These are phyloP conservation scores for Ceratina australensis DNA, from an alignment of 1,140 invertebrate genomes.

Conservation along the genomic window DNA sequence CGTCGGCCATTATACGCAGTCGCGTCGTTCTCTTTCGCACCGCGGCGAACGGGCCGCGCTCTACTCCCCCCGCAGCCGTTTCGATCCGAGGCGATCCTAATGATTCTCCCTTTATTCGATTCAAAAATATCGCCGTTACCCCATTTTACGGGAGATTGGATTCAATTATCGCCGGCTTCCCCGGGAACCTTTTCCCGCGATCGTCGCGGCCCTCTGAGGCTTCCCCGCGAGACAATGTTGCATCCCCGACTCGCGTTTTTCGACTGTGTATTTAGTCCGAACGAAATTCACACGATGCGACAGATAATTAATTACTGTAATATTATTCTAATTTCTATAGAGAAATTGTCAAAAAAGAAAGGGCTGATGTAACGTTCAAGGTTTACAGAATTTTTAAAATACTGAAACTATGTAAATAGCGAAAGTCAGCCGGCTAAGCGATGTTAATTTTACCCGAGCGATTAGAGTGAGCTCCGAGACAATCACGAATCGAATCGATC, in stretches of 20 bases:
- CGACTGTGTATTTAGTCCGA: background rate
- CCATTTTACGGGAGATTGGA: constrained; percentile 66
- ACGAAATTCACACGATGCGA: background rate
- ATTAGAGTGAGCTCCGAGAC: constrained; percentile 53
- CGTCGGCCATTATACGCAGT: constrained; percentile 69
- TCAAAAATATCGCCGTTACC: constrained; percentile 72
- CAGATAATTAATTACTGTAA: too few relatives aligned
- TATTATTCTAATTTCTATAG: too few relatives aligned
- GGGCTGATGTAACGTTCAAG: too few relatives aligned
- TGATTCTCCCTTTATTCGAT: constrained; percentile 71
- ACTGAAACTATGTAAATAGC: background rate
- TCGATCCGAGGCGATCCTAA: constrained; percentile 64
- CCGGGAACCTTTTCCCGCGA: constrained; percentile 13
- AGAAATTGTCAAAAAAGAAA: too few relatives aligned
- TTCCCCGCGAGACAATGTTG: background rate
- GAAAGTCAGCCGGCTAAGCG: background rate
- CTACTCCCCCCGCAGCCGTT: too few relatives aligned
- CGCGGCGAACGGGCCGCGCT: constrained; percentile 40
- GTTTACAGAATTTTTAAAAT: background rate
- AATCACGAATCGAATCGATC: constrained; percentile 40
- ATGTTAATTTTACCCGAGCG: constrained; percentile 43
- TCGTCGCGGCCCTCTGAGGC: background rate
- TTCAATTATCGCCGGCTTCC: constrained; percentile 63
- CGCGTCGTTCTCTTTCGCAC: constrained; percentile 57
- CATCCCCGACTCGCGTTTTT: background rate